A percentile compares a stretch with the other conserved stretches of the same genome.
These are phyloP conservation scores for Cyanistes caeruleus DNA, from an alignment of 2,113 vertebrate genomes.

Conservation along the genomic window DNA sequence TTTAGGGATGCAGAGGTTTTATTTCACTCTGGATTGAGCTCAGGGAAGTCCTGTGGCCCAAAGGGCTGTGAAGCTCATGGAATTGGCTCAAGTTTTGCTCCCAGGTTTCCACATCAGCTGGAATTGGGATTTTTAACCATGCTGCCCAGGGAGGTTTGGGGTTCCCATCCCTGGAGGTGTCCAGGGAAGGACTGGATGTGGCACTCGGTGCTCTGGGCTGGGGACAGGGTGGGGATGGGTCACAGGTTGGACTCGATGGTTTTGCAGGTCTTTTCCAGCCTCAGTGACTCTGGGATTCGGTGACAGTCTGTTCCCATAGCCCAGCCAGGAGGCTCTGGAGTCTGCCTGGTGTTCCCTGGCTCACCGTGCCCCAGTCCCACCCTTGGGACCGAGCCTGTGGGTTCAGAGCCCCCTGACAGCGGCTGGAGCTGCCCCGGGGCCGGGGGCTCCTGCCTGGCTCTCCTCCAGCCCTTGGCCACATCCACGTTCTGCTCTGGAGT, in stretches of 20 bases:
- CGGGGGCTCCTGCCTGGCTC: not conserved
- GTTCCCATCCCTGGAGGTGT: not conserved
- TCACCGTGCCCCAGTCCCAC: not conserved
- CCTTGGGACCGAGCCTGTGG: not conserved
- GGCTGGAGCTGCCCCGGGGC: not conserved
- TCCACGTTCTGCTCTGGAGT: not conserved
- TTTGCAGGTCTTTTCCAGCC: not conserved
- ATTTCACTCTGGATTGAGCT: not conserved
- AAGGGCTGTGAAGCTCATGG: not conserved
- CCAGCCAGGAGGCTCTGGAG: not conserved
- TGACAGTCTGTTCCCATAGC: not conserved
- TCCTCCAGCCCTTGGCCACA: not conserved
- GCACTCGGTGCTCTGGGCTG: not conserved
- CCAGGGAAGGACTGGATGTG: rapidly evolving
- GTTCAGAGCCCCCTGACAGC: not conserved
- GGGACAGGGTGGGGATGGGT: too few relatives aligned
- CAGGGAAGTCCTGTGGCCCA: not conserved
- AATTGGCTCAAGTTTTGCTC: not conserved
- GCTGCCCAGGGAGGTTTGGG: not conserved
- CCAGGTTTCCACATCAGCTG: not conserved
- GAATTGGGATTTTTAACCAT: not conserved
- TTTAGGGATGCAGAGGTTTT: not conserved
- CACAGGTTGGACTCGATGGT: rapidly evolving
- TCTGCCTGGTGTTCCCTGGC: not conserved
- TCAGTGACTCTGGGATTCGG: not conserved